These are phyloP conservation scores for Amiota communis DNA, from an alignment of 2,888 invertebrate genomes.

Conservation along the genomic window DNA sequence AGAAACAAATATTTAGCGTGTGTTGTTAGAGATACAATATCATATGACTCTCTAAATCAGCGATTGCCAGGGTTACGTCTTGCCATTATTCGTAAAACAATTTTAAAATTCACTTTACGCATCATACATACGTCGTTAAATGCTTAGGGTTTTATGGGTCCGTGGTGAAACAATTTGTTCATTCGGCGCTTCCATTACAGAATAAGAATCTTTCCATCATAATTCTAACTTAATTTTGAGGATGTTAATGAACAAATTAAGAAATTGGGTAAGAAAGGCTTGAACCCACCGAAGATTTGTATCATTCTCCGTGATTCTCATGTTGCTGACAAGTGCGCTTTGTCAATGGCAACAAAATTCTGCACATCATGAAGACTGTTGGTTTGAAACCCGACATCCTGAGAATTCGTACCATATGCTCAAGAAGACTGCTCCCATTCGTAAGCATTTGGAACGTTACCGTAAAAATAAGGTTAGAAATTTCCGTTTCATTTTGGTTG, in stretches of 20 bases:
- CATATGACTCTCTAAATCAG: no score
- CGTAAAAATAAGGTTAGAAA: constrained; percentile 99
- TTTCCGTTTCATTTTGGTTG: constrained; percentile 98
- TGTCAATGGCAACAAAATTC: constrained; percentile 98
- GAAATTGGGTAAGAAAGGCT: constrained; percentile 98
- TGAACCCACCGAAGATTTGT: constrained; percentile 99
- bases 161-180: no score
- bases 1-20: no score
- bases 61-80: no score
- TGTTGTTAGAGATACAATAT: no score
- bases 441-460: constrained; percentile 99
- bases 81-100: no score
- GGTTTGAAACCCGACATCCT: constrained; percentile 98
- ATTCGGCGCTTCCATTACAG: constrained; percentile 98
- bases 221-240: constrained; percentile 96
- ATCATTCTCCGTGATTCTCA: constrained; percentile 98
- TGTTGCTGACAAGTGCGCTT: constrained; percentile 99
- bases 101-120: no score
- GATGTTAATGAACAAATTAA: constrained; percentile 99
- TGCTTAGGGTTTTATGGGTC: no score
- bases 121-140: no score
- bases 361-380: constrained; percentile 98
- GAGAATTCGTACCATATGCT: constrained; percentile 99
- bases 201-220: constrained; percentile 97
- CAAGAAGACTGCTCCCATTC: constrained; percentile 99